Base-by-base conservation (phyloP, 92 coral and sea anemone genomes). In the Blastomussa wellsi region DNA sequence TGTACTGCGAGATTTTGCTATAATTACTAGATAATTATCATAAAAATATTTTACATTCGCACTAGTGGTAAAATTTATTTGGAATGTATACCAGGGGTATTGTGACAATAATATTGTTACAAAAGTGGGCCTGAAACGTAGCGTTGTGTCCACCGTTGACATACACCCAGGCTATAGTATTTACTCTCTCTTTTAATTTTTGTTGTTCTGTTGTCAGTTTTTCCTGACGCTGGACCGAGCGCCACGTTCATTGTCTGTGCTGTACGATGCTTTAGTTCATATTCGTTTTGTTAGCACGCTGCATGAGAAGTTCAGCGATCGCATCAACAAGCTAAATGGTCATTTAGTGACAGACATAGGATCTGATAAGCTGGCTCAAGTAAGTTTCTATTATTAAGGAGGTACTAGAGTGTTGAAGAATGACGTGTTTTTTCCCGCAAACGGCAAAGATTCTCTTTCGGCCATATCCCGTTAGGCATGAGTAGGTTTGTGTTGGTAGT, bases 221-320 rank as follows among this genome's bases (percentile, higher is more conserved):
- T 89, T 92, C 59, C 76, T 78, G 57, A 86, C 88, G 31, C 48
- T 92, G 75, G 92, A 89, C 81, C 82, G 79, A 42, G 85, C 77
- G 7, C 90, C 93, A 15, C 86, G 93, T 49, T 86, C 93, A 29
- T 68, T 75, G 51, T 84, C 89, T 38, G 86, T 59, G 22, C 49
- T 86, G 82, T 76, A 87, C 33, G 79, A 84, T 35, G 93, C 90
- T 64, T 74, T 82, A 37, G 53, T 66, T 42, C 76, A 71, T 52
- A 82, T 83, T 39, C 74, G 82, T 3, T 42, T 51, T 53, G 83
- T 68, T 64, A 79, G 84, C 39, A 76, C 73, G 35, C n/a, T 78
- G 41, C 77, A 67, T 29, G 82, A 77, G 69, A 68, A 79, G 51
- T 70, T 57, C 76, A 70, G 65, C 37, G 28, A 78, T 26, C 85